Base-by-base conservation (phyloP, 2,113 vertebrate species). In the Morone saxatilis region DNA sequence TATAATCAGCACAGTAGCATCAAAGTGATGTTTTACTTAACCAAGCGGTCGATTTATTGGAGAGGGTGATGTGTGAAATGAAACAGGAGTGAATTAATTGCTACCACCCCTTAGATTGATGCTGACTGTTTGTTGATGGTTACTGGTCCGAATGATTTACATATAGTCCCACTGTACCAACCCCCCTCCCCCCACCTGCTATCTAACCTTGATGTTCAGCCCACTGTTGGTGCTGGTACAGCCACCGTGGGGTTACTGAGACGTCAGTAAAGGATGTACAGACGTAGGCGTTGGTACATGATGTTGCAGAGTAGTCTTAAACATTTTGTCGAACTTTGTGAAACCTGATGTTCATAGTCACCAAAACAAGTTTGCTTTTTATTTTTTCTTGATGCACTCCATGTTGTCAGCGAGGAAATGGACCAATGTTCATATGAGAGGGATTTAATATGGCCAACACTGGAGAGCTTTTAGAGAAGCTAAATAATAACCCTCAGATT, bases 371-470 rank as follows among this genome's bases (percentile, higher is more conserved):
- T 54, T 66, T 80, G 10, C 38, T 73, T 79, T 56, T 62, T 31
- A 20, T 57, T 72, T 31, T 73, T 86, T 47, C 40, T 20, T 83
- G 41, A 68, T 79, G 70, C 84, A 88, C 88, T 81, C 80, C 86
- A 81, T 65, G 9, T 40, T 36, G 25, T 14, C 71, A 63, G 14
- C 4, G 36, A 73, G 47, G 31, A 76, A 67, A 72, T 51, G 50
- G 68, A 67, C 63, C 73, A 78, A 71, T 66, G 45, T 41, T 81
- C 65, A 63, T 56, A 17, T 20, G 22, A 47, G 66, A 74, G 31
- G 47, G 59, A 45, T 43, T 66, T 7, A 22, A 68, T 19, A 19
- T 0, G 4, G 6, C 19, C 5, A 6, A 22, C 40, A 38, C 16
- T 36, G 16, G 45, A 63, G 48, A 22, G 40, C 25, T 53, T 45